These are phyloP conservation scores for Chromobotia macracanthus DNA, from an alignment of 2,797 vertebrate genomes.

Conservation along the genomic window DNA sequence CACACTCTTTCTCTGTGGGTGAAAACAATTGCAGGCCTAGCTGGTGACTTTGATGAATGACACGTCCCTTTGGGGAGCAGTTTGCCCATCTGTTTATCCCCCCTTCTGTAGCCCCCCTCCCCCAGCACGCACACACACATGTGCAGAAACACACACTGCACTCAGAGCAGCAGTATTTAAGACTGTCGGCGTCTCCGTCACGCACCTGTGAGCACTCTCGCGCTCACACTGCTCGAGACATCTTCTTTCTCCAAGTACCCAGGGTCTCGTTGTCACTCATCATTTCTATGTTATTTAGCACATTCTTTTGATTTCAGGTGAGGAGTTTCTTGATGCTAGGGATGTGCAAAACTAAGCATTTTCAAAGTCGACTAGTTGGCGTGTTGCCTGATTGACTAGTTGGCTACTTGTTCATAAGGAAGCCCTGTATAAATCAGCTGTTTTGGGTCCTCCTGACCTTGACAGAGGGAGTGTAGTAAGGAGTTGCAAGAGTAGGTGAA, in stretches of 20 bases:
- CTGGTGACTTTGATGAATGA: conserved; percentile 84
- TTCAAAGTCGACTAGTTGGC: not conserved
- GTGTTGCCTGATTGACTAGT: not conserved
- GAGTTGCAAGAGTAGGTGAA: too few species aligned
- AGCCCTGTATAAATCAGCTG: too few species aligned
- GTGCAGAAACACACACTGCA: conserved; percentile 35
- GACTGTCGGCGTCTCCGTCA: conserved; percentile 41
- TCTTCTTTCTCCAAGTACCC: conserved; percentile 25
- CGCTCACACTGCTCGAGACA: conserved; percentile 37
- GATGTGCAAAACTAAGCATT: not conserved
- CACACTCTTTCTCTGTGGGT: conserved; percentile 53
- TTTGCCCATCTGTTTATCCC: conserved; percentile 80
- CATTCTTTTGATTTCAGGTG: not conserved
- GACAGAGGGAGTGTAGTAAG: too few species aligned
- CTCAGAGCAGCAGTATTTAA: conserved; percentile 51
- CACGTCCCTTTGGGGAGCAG: conserved; percentile 77
- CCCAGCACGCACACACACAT: conserved; percentile 37
- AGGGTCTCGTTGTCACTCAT: not conserved
- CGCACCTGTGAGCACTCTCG: conserved; percentile 42
- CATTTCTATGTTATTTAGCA: not conserved
- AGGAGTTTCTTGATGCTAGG: not conserved
- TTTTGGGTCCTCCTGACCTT: too few species aligned
- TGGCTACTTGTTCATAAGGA: too few species aligned
- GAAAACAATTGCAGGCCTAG: conserved; percentile 76
- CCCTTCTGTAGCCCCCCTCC: conserved; percentile 51